Evolutionary conservation across 2,888 invertebrate genomes (phyloP).

Genomic region (Diadromus collaris): DNA sequence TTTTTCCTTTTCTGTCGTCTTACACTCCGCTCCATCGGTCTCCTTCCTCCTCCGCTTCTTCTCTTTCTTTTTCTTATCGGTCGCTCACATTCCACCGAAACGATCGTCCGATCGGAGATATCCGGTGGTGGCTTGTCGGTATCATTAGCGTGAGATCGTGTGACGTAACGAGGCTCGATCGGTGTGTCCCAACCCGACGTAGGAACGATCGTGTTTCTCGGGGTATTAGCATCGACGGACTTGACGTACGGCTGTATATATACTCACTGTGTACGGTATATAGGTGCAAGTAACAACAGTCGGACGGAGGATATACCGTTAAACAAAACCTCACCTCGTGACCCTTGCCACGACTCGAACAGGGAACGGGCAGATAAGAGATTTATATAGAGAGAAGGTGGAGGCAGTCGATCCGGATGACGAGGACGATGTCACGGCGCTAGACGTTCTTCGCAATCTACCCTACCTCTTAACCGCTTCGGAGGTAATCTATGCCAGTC

Average conservation of each 20-base stretch:
- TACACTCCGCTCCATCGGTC: conserved; percentile 14
- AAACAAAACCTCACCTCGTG: conserved; percentile 78
- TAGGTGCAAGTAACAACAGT: conserved; percentile 33
- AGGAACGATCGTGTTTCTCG: conserved; percentile 75
- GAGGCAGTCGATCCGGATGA: conserved; percentile 60
- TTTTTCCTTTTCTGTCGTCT: conserved; percentile 17
- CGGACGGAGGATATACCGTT: conserved; percentile 74
- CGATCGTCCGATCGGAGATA: conserved; percentile 72
- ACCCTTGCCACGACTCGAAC: conserved; percentile 70
- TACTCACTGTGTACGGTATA: conserved; percentile 15
- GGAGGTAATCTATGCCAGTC: not conserved
- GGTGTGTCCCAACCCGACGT: conserved; percentile 71
- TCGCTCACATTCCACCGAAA: conserved; percentile 71
- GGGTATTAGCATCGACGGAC: conserved; percentile 75
- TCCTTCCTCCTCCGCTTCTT: conserved; percentile 6
- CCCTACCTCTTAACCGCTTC: conserved; percentile 18
- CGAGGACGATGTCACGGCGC: conserved; percentile 68
- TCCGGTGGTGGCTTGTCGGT: conserved; percentile 75
- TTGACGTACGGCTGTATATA: conserved; percentile 26
- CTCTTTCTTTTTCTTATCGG: conserved; percentile 14
- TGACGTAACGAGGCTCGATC: conserved; percentile 78
- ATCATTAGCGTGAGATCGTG: conserved; percentile 78
- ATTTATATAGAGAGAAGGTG: conserved; percentile 8
- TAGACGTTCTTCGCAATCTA: conserved; percentile 28
- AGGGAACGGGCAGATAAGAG: conserved; percentile 36